phyloP scores from a whole-genome alignment of 2,797 vertebrate genomes.

The Coccyzus lansbergi region DNA sequence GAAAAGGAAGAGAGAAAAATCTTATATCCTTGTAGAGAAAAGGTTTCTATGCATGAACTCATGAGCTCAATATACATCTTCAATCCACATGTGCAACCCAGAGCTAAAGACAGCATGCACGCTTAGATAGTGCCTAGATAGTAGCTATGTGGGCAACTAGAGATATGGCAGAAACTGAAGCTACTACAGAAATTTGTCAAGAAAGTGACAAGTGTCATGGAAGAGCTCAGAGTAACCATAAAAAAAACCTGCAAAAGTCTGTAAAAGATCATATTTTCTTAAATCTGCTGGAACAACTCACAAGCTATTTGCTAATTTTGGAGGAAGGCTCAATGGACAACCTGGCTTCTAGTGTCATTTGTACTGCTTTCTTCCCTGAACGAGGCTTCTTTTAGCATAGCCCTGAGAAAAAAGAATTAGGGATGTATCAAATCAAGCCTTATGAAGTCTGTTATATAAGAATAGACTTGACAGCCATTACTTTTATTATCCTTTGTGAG shows the following conservation, averaged over 20 bases:
- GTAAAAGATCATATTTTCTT: neutral
- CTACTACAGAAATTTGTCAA: neutral
- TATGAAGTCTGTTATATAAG: neutral
- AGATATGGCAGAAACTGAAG: neutral
- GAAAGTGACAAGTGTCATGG: neutral
- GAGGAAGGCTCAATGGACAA: neutral
- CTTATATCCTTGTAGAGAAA: neutral
- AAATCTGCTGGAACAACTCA: neutral
- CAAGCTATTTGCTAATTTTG: neutral
- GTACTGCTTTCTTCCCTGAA: neutral
- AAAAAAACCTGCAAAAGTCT: neutral
- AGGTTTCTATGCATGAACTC: neutral
- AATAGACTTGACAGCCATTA: neutral
- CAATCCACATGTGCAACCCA: accelerated
- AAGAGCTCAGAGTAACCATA: neutral
- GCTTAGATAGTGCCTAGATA: neutral
- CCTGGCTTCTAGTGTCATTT: neutral
- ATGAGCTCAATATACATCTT: neutral
- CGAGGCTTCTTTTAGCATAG: neutral
- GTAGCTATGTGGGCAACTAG: neutral
- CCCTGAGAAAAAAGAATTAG: neutral
- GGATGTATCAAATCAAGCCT: neutral
- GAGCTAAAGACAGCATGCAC: neutral
- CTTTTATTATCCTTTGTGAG: neutral
- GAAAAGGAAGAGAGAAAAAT: neutral